Base-by-base conservation (phyloP, 1,140 invertebrate genomes). In the Drosophila rhopaloa region DNA sequence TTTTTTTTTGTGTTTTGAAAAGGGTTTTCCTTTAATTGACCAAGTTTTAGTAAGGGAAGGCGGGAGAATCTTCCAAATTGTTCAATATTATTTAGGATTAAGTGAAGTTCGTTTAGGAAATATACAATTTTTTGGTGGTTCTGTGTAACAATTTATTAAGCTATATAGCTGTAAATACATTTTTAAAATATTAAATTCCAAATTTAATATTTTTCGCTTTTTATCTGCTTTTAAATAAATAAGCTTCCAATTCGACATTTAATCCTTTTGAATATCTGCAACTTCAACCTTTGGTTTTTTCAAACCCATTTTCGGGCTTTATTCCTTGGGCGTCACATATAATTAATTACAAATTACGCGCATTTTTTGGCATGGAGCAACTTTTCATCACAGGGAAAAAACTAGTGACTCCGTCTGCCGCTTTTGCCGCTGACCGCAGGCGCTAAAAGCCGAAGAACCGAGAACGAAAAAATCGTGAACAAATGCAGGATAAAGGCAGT, bases 361-460 rank as follows among this genome's bases (percentile, higher is more conserved):
- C 56, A 71, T 70, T 72, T 77, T 77, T 70, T 44, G 75, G 75
- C 40, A 38, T 48, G 38, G 44, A 56, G 43, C 46, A 77, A 76
- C 66, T 78, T 78, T 78, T 53, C 47, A 8, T 53, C 16, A 9
- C 50, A 53, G 50, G 57, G 40, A 32, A 41, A 41, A 55, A 55
- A 50, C 29, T 48, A 68, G 65, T 72, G 71, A 72, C 53, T 76
- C 58, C 61, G 66, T 74, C 59, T 86, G 78, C 47, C 68, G 81
- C 50, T 75, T 50, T 50, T 72, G 62, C 59, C 68, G 47, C 51
- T 86, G 82, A 85, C 80, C 76, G 76, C 79, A 62, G 47, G 59
- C 83, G 54, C 76, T 86, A 86, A 86, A 86, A 86, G 82, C 82
- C 85, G 61, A 82, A 79, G 79, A 68, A 76, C 72, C 67, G 76